Evolutionary conservation across 2,797 vertebrate genomes (phyloP), one percentile per base, ranked within the genome.

Genomic region (Xiphorhynchus erythropygius): DNA sequence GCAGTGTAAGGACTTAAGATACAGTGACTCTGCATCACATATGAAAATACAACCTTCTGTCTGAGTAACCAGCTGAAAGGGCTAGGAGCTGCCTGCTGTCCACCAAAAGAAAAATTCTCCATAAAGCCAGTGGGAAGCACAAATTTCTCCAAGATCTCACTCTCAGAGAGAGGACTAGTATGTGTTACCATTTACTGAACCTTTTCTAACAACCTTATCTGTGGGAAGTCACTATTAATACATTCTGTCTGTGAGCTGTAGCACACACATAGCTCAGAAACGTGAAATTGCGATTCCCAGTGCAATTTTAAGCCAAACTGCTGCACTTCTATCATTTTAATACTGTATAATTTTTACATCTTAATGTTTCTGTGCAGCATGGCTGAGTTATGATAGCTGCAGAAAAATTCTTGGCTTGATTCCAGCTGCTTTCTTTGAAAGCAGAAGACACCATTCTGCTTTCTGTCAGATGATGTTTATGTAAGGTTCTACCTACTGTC

Each of bases 381-480:
- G 33, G 46, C 69, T 96, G 79, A 88, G 28, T 87, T 93, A 91
- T 30, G 42, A 62, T 30, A 88, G 52, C 59, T 82, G 69, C 55
- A 86, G 70, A 90, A 90, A 84, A 81, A 22, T 85, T 82, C 89
- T 88, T 63, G 76, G 84, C 85, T 86, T 84, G 28, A 84, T 79
- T 92, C 79, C 87, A 96, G 18, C 50, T 78, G 32, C 69, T 95
- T 92, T 93, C 47, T 70, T 73, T 73, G 62, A 90, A 88, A 81
- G 79, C 50, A 92, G 82, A 89, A 91, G 71, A 47, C 15, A 75
- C 32, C 28, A 14, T 67, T 93, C 60, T 78, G 23, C 14, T 77
- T 46, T 83, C 62, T 68, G 49, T 57, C 18, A 59, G 52, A 33
- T 25, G 9, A 47, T 80, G 23, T 80, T 50, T 89, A 63, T 62